A percentile compares a stretch with the other conserved stretches of the same genome.
Conservation (phyloP, 2,888 invertebrate species). For the Desoria tigrina region DNA sequence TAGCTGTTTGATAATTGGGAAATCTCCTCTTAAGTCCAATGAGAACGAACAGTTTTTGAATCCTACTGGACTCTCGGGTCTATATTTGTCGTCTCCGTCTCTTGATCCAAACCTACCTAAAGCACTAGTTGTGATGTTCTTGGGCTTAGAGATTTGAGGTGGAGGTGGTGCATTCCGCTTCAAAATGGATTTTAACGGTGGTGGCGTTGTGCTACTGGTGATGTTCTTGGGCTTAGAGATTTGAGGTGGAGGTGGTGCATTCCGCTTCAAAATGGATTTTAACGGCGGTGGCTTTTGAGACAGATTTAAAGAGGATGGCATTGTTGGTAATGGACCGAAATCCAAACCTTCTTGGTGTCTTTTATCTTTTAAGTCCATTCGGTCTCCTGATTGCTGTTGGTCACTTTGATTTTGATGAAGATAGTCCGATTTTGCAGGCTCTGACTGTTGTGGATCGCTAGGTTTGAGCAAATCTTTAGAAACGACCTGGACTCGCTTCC, state of each 20-base stretch:
- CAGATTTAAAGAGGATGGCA: too few species aligned
- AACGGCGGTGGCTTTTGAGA: too few species aligned
- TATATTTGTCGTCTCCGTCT: conserved; percentile 19
- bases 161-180: too few species aligned
- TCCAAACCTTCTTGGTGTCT: neutral
- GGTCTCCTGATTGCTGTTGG: neutral
- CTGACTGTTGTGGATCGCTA: too few species aligned
- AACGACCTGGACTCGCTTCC: conserved; percentile 80
- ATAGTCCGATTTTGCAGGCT: neutral
- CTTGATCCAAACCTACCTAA: too few species aligned
- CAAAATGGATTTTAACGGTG: too few species aligned
- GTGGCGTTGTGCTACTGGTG: too few species aligned
- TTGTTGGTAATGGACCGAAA: too few species aligned
- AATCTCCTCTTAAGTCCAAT: conserved; percentile 24
- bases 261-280: conserved; percentile 41
- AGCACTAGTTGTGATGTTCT: too few species aligned
- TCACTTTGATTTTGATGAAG: neutral
- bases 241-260: conserved; percentile 41
- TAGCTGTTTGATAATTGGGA: conserved; percentile 22
- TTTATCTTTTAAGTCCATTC: neutral
- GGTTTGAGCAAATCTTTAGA: conserved; percentile 30
- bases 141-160: too few species aligned
- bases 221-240: conserved; percentile 24
- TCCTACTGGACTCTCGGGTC: conserved; percentile 21
- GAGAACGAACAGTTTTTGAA: conserved; percentile 16